Base-by-base conservation (phyloP, 2,113 vertebrate genomes). In the Melanotaenia duboulayi region DNA sequence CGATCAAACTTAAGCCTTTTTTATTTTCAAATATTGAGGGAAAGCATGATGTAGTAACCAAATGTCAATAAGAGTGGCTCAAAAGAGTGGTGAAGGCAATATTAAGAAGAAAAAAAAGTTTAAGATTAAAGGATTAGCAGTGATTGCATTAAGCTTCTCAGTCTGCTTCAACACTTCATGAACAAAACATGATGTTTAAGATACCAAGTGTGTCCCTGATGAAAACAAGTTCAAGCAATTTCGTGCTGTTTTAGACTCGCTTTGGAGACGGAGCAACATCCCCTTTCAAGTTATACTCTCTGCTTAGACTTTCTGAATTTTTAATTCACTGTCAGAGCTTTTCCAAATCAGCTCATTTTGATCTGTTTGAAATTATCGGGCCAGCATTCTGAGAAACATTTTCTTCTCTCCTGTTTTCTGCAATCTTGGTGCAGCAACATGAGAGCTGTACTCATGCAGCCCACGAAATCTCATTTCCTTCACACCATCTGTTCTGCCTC, bases 401-500 rank as follows among this genome's bases (percentile, higher is more conserved):
- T 35, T 62, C 14, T 17, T 13, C 24, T 32, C 40, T 56, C 23
- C n/a, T 56, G 11, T 76, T 76, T 79, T 58, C 48, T 28, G 48
- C 39, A 69, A 13, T 82, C 51, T 62, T 44, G 11, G n/a, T 49
- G 55, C 65, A 70, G 67, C 61, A 65, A 65, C 52, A 62, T 52
- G 62, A 60, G 74, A 64, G 22, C 24, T 25, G 25, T 58, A 50
- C 58, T 75, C 57, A 56, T 56, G 23, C 70, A 58, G 71, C 61
- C 59, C 39, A 58, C 48, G 49, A 74, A 76, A 77, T 76, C 74
- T 80, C 7, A 78, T 83, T 83, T 77, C 52, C 71, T 72, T 84
- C 69, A 42, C 50, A 42, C 83, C 88, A 85, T 90, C 83, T 89
- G 83, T 66, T 84, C 68, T 39, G 64, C 57, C 60, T 84, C 73